A percentile compares a stretch with the other conserved stretches of the same genome.
phyloP scores from a whole-genome alignment of 2,888 invertebrate species.

The Notodonta ziczac region DNA sequence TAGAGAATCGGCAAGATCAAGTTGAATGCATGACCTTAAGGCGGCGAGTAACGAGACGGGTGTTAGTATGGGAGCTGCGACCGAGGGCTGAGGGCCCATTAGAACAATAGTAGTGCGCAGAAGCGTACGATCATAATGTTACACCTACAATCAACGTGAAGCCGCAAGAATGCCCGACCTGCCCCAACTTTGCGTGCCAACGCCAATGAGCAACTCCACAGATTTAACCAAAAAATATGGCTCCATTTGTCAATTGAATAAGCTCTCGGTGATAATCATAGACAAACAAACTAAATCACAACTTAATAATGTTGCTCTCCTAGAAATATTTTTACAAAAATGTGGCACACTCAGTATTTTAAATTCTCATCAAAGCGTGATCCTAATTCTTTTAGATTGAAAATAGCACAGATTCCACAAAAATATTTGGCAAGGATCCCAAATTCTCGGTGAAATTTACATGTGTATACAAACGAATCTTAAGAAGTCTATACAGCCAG shows the following conservation, averaged over 20 bases:
- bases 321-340: neutral
- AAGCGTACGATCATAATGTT: constrained; percentile 78
- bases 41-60: constrained; percentile 62
- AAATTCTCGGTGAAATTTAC: constrained; percentile 44
- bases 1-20: constrained; percentile 68
- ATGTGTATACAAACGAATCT: constrained; percentile 21
- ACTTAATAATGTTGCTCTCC: neutral
- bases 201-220: constrained; percentile 44
- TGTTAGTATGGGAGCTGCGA: constrained; percentile 58
- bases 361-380: constrained; percentile 19
- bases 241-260: constrained; percentile 19
- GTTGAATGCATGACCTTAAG: constrained; percentile 71
- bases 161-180: constrained; percentile 68
- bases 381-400: constrained; percentile 38
- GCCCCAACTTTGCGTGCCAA: constrained; percentile 54
- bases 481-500: constrained; percentile 16
- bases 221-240: constrained; percentile 25
- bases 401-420: constrained; percentile 49
- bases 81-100: constrained; percentile 63
- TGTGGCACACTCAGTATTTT: constrained; percentile 11
- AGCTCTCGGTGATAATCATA: too few species aligned
- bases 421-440: constrained; percentile 57
- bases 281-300: neutral
- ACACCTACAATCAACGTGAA: constrained; percentile 68
- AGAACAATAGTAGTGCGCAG: constrained; percentile 78